A percentile compares a stretch with the other conserved stretches of the same genome.
phyloP scores from a whole-genome alignment of 1,140 invertebrate species.

The Heliconius nattereri region DNA sequence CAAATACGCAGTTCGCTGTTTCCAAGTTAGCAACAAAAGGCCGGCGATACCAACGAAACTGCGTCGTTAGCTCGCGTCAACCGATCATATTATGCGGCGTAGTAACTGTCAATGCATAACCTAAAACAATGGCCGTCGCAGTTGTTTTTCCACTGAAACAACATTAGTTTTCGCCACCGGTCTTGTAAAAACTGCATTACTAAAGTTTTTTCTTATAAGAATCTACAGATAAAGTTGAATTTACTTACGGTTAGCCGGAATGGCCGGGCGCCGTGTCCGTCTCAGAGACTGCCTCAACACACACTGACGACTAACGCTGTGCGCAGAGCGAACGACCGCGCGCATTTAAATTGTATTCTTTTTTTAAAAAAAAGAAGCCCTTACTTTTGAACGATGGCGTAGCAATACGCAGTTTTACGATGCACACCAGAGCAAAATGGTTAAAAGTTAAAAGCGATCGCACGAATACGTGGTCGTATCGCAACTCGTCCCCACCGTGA shows the following conservation, averaged over 20 bases:
- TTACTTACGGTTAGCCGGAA: conserved; percentile 61
- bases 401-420: conserved; percentile 40
- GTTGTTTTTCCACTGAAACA: conserved; percentile 30
- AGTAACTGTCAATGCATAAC: conserved; percentile 71
- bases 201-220: conserved; percentile 50
- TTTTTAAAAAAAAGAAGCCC: conserved; percentile 56
- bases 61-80: conserved; percentile 65
- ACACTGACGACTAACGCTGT: conserved; percentile 54
- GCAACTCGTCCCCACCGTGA: conserved; percentile 66
- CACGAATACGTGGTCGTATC: conserved; percentile 47
- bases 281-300: conserved; percentile 53
- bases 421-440: conserved; percentile 27
- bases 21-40: conserved; percentile 72
- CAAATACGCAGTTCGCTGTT: conserved; percentile 67
- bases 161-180: conserved; percentile 40
- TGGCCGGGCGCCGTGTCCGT: conserved; percentile 52
- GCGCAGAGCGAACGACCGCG: conserved; percentile 59
- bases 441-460: conserved; percentile 34
- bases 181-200: conserved; percentile 23
- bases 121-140: conserved; percentile 49
- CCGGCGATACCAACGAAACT: conserved; percentile 66
- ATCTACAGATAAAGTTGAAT: conserved; percentile 39
- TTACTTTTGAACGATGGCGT: conserved; percentile 43
- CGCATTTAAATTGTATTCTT: conserved; percentile 48
- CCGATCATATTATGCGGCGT: conserved; percentile 67